These are phyloP conservation scores for Syrphus vitripennis DNA, from an alignment of 2,888 invertebrate species.

Conservation along the genomic window DNA sequence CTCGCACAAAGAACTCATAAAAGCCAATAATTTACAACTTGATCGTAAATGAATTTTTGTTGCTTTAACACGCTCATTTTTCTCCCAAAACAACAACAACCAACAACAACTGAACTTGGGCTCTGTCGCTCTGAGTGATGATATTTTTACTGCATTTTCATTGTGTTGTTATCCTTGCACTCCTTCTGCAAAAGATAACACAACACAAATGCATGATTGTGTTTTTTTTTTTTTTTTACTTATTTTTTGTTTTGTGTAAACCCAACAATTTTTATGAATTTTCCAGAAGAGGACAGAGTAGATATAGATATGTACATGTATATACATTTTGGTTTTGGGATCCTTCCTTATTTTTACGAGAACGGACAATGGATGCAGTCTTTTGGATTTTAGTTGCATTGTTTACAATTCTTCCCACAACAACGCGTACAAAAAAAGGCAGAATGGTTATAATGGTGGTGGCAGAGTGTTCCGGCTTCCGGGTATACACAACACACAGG, in stretches of 20 bases:
- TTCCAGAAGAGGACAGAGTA: conserved; percentile 25
- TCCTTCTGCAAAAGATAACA: conserved; percentile 21
- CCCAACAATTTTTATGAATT: conserved; percentile 62
- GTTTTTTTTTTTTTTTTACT: not conserved
- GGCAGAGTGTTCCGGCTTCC: conserved; percentile 22
- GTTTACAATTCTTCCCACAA: conserved; percentile 56
- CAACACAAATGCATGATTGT: conserved; percentile 8
- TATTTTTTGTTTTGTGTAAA: conserved; percentile 28
- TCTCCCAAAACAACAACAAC: not conserved
- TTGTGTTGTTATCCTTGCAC: conserved; percentile 55
- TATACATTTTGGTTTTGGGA: conserved; percentile 31
- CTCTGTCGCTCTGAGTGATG: conserved; percentile 46
- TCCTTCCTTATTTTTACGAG: conserved; percentile 37
- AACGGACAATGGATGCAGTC: conserved; percentile 63
- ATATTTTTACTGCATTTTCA: conserved; percentile 65
- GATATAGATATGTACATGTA: no score
- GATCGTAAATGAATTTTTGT: conserved; percentile 70
- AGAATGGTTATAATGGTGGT: not conserved
- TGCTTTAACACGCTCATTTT: conserved; percentile 4
- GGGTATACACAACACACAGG: conserved; percentile 32
- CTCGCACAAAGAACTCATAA: conserved; percentile 55
- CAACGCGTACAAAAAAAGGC: not conserved
- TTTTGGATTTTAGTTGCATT: conserved; percentile 57
- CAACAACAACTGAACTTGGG: conserved; percentile 11
- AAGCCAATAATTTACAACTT: conserved; percentile 68